Base-by-base conservation (phyloP, 2,797 vertebrate genomes). In the Cheirogaleus major region DNA sequence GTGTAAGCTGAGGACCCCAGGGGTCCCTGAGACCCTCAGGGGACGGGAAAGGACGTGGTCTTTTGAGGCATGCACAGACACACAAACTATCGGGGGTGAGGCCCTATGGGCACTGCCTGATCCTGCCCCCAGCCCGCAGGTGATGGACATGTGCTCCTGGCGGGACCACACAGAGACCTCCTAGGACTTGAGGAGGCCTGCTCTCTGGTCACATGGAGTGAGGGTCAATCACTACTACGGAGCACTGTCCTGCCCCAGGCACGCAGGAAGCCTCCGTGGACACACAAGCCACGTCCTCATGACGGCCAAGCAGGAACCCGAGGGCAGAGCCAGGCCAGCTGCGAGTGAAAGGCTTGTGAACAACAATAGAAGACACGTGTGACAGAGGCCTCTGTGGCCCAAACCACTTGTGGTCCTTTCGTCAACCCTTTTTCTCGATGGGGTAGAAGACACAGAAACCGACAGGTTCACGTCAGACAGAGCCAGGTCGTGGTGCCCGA, bases 31-130 rank as follows among this genome's bases (percentile, higher is more conserved):
- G 38, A 30, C 3, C 22, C 20, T 32, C 4, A 17, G 57, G 23
- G 69, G 17, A 23, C 41, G 25, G n/a, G 55, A 70, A 43, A 79
- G 63, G 35, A 63, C 12, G 20, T 50, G 79, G 8, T 30, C 41
- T 76, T 79, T 4, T 35, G n/a, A 80, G 41, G 7, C 48, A 4
- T 4, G 2, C 35, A 14, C 78, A 41, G 1, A 15, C 43, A 30
- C 8, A 22, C 52, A 30, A 2, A 11, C 52, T 23, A 11, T 52
- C 1, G 2, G 38, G 5, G n/a, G 25, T 22, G 4, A 14, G 15
- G 7, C 59, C 57, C n/a, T 4, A 4, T 0, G 18, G 35, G 14
- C 13, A 25, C 3, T 14, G 15, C 63, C 27, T 2, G 7, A 32
- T 22, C 38, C 55, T 32, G 41, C 20, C 22, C 45, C n/a, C 41